phyloP scores from a whole-genome alignment of 2,113 vertebrate species.

The Tachycineta bicolor region DNA sequence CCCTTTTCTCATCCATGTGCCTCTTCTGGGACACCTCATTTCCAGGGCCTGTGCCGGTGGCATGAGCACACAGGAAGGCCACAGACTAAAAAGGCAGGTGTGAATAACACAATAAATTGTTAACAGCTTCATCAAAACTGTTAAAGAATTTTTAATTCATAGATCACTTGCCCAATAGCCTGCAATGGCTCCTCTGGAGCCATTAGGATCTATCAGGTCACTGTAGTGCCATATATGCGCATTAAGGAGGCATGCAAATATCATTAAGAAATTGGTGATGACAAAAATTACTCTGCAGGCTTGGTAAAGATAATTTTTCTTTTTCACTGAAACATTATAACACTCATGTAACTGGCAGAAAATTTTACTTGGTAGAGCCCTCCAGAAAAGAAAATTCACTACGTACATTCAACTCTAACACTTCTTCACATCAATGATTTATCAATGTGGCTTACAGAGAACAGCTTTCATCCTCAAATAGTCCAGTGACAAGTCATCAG shows the following conservation, averaged over 20 bases:
- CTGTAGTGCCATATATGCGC: slow-evolving; percentile 52
- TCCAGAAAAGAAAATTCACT: not conserved
- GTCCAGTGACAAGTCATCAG: not conserved
- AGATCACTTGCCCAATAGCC: slow-evolving; percentile 63
- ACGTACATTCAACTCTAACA: not conserved
- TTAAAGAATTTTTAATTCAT: slow-evolving; percentile 71
- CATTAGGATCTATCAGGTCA: slow-evolving; percentile 58
- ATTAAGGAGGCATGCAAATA: slow-evolving; percentile 65
- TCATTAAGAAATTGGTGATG: slow-evolving; percentile 71
- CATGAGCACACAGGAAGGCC: not conserved
- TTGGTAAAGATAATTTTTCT: slow-evolving; percentile 48
- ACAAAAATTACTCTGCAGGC: slow-evolving; percentile 67
- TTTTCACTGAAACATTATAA: slow-evolving; percentile 15
- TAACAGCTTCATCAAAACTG: slow-evolving; percentile 57
- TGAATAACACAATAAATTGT: slow-evolving; percentile 32
- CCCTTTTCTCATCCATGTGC: not conserved
- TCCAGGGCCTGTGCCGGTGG: not conserved
- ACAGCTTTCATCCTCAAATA: not conserved
- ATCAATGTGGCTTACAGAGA: not conserved
- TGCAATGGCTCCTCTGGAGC: slow-evolving; percentile 72
- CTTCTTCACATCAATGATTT: not conserved
- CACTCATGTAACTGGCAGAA: not conserved
- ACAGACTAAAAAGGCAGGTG: slow-evolving; percentile 51
- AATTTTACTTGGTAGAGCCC: not conserved
- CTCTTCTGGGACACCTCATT: not conserved